Evolutionary conservation across 2,888 invertebrate genomes (phyloP).

Genomic region (Macaria liturata): DNA sequence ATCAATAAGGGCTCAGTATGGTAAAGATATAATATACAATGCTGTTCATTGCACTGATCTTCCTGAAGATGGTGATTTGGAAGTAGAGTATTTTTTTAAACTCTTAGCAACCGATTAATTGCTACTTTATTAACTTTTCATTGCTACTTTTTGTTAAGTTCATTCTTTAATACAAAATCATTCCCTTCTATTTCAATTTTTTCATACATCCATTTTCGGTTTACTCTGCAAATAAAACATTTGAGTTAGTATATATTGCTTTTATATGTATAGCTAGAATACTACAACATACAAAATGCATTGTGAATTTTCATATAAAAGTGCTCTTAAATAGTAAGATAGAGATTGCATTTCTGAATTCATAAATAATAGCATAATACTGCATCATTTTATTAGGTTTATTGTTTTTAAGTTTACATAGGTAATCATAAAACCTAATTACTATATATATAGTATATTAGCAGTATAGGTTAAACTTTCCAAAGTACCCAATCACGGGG

Average conservation of each 20-base stretch:
- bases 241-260: too few relatives aligned
- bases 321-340: background rate
- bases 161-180: slow-evolving; percentile 85
- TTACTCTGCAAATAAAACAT: slow-evolving; percentile 77
- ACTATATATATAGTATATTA: too few relatives aligned
- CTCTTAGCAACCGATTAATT: slow-evolving; percentile 71
- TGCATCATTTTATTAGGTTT: too few relatives aligned
- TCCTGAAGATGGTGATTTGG: slow-evolving; percentile 91
- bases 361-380: too few relatives aligned
- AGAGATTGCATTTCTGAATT: too few relatives aligned
- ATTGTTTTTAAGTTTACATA: too few relatives aligned
- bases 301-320: background rate
- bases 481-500: too few relatives aligned
- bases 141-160: slow-evolving; percentile 64
- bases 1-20: slow-evolving; percentile 92
- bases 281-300: slow-evolving; percentile 1
- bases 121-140: slow-evolving; percentile 12
- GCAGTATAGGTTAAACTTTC: too few relatives aligned
- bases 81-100: slow-evolving; percentile 91
- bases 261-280: too few relatives aligned
- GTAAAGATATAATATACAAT: slow-evolving; percentile 90
- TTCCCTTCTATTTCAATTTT: slow-evolving; percentile 91
- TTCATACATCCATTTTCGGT: slow-evolving; percentile 91
- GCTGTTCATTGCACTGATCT: slow-evolving; percentile 97
- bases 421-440: too few relatives aligned